A percentile compares a stretch with the other conserved stretches of the same genome.
Conservation (phyloP, 1,140 invertebrate species). For the Aporrectodea caliginosa region DNA sequence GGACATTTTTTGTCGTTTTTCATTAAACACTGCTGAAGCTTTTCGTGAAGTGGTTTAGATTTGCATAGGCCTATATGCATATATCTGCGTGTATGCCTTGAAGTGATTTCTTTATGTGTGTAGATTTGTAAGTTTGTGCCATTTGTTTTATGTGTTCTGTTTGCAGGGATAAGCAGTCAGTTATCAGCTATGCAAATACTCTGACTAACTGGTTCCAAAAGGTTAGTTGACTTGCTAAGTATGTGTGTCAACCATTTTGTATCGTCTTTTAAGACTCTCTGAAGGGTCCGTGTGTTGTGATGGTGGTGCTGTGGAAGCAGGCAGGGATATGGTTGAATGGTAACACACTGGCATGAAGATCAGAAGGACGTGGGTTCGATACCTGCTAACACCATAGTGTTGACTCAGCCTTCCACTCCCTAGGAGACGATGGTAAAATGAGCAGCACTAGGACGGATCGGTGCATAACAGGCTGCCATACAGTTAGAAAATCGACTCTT, state of each 20-base stretch:
- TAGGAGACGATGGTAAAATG: too few species aligned
- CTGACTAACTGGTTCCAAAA: background rate
- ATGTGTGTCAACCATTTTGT: too few species aligned
- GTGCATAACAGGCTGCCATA: too few species aligned
- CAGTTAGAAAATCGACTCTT: too few species aligned
- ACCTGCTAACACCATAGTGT: too few species aligned
- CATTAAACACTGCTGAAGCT: background rate
- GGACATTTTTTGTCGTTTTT: too few species aligned
- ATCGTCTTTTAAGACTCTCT: background rate
- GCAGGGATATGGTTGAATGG: background rate
- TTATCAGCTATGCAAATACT: background rate
- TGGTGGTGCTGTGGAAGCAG: background rate
- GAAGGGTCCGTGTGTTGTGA: background rate
- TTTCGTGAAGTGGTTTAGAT: background rate
- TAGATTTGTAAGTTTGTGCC: background rate
- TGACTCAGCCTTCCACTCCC: too few species aligned
- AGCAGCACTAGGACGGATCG: too few species aligned
- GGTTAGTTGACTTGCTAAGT: too few species aligned
- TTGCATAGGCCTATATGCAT: background rate
- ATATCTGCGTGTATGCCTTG: background rate
- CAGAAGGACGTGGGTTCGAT: too few species aligned
- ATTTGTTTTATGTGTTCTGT: background rate
- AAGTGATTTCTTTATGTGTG: background rate
- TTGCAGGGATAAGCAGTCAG: background rate
- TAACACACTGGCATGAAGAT: background rate